These are phyloP conservation scores for Takifugu bimaculatus DNA, from an alignment of 2,113 vertebrate genomes.

Conservation along the genomic window DNA sequence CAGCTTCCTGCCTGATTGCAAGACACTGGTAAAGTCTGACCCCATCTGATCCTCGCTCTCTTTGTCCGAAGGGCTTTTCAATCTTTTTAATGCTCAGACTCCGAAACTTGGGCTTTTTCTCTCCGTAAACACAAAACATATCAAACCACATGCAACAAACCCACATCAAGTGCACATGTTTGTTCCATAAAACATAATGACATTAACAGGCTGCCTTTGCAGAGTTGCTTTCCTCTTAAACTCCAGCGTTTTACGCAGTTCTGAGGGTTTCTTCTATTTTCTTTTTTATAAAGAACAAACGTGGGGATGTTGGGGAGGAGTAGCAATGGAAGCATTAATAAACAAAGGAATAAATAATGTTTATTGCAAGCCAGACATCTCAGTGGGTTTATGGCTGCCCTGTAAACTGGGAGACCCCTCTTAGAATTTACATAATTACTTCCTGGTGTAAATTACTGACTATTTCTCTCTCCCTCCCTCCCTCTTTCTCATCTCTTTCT, in stretches of 20 bases:
- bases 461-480: constrained; percentile 28
- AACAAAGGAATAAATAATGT: constrained; percentile 71
- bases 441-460: constrained; percentile 66
- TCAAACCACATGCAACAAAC: constrained; percentile 62
- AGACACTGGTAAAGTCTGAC: constrained; percentile 19
- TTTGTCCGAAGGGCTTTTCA: constrained; percentile 35
- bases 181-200: constrained; percentile 64
- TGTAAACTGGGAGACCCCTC: constrained; percentile 57
- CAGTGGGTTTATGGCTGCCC: constrained; percentile 63
- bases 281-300: constrained; percentile 27
- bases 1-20: constrained; percentile 1
- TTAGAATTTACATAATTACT: constrained; percentile 71
- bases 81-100: constrained; percentile 33
- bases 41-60: constrained; percentile 32
- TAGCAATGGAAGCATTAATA: constrained; percentile 53
- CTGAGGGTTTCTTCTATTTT: constrained; percentile 16
- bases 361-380: constrained; percentile 66
- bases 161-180: constrained; percentile 64
- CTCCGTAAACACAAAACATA: constrained; percentile 52
- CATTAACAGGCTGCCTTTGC: constrained; percentile 42
- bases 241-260: constrained; percentile 30
- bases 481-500: background rate
- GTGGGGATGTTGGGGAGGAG: constrained; percentile 21
- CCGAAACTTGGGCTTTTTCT: constrained; percentile 33
- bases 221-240: constrained; percentile 23